A percentile compares a stretch with the other conserved stretches of the same genome.
Conservation (phyloP, 2,797 vertebrate species). For the Onychomys leucogaster region DNA sequence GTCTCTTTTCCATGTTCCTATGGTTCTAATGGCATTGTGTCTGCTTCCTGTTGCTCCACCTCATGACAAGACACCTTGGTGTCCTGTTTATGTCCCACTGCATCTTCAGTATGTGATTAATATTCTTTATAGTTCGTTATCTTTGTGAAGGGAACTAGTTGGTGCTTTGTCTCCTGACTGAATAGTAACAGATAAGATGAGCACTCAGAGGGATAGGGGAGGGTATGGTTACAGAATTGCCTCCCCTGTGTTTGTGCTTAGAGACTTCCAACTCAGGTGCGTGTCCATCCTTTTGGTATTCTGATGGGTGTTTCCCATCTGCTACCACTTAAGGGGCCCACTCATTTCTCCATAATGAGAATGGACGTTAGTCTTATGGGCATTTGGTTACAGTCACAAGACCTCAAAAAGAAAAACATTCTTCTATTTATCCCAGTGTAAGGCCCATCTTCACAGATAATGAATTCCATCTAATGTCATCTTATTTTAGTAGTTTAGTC, state of each 20-base stretch:
- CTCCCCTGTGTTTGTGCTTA: not conserved
- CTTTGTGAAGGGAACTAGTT: not conserved
- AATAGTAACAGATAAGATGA: not conserved
- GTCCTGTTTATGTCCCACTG: not conserved
- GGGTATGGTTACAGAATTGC: not conserved
- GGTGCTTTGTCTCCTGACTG: not conserved
- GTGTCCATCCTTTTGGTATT: not conserved
- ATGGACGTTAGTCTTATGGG: not conserved
- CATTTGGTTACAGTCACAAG: not conserved
- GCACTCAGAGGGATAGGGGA: not conserved
- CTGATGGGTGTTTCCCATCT: not conserved
- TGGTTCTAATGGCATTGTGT: not conserved
- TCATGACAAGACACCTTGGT: not conserved
- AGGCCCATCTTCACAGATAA: not conserved
- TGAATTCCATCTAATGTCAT: not conserved
- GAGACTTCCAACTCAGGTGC: not conserved
- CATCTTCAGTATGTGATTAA: not conserved
- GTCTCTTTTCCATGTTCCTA: not conserved
- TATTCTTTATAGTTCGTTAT: not conserved
- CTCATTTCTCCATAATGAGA: not conserved
- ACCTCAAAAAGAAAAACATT: not conserved
- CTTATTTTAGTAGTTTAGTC: not conserved
- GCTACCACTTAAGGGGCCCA: not conserved
- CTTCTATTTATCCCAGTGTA: not conserved
- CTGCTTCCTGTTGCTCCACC: not conserved